Conservation (phyloP, 35 echinoderm and acorn worm species). For the Lytechinus pictus region DNA sequence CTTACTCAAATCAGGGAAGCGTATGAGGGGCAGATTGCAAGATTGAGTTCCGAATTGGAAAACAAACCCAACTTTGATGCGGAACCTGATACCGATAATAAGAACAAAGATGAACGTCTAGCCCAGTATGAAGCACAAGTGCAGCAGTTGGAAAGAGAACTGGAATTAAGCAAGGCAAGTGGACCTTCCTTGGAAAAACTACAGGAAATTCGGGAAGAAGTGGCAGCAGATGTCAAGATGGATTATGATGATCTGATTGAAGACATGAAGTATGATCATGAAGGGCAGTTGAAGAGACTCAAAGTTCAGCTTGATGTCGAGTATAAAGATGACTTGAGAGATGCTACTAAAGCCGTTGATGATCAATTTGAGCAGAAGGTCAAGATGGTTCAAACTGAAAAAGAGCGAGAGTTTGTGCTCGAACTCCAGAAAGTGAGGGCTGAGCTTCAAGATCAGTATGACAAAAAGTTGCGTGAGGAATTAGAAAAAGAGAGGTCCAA, state of each 20-base stretch:
- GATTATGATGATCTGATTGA: slow-evolving; percentile 82
- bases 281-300: slow-evolving; percentile 59
- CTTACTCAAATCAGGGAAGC: slow-evolving; percentile 66
- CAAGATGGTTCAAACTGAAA: slow-evolving; percentile 66
- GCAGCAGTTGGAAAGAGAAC: slow-evolving; percentile 43
- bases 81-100: slow-evolving; percentile 28
- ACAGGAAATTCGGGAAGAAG: slow-evolving; percentile 58
- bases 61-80: slow-evolving; percentile 43
- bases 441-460: slow-evolving; percentile 75
- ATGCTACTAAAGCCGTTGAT: slow-evolving; percentile 61
- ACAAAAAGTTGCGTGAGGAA: slow-evolving; percentile 59
- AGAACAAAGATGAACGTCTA: slow-evolving; percentile 54
- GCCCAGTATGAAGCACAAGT: slow-evolving; percentile 56
- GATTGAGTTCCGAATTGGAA: slow-evolving; percentile 57
- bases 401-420: slow-evolving; percentile 86
- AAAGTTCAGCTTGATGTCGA: slow-evolving; percentile 70
- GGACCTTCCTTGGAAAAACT: slow-evolving; percentile 58
- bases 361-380: slow-evolving; percentile 73
- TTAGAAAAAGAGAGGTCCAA: slow-evolving; percentile 71
- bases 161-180: slow-evolving; percentile 53
- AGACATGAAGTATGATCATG: slow-evolving; percentile 79
- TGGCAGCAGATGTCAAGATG: slow-evolving; percentile 65
- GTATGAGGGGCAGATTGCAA: slow-evolving; percentile 61
- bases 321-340: slow-evolving; percentile 73
- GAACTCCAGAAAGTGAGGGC: slow-evolving; percentile 85